These are phyloP conservation scores for Myotis vivesi DNA, from an alignment of 2,797 vertebrate genomes.

Conservation along the genomic window DNA sequence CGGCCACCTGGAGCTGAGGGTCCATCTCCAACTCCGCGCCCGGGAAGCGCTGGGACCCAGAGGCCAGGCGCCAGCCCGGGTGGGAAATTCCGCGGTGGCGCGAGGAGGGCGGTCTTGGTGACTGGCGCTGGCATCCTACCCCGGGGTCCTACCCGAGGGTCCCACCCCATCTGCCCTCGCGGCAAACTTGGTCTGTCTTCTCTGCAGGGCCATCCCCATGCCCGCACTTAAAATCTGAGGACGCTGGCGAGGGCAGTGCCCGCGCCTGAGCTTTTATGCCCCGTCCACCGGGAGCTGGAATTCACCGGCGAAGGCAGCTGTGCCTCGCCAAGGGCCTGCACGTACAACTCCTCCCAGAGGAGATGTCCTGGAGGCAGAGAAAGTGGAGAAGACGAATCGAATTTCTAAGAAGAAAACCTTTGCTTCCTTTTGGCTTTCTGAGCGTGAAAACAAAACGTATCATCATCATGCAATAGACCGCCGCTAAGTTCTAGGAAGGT, in stretches of 20 bases:
- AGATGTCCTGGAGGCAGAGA: slow-evolving; percentile 41
- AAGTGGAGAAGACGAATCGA: slow-evolving; percentile 60
- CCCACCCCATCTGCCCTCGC: neutral
- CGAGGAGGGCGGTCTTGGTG: neutral
- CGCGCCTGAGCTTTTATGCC: neutral
- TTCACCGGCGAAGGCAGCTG: slow-evolving; percentile 29
- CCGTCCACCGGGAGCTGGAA: neutral
- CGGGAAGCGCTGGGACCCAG: neutral
- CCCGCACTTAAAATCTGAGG: neutral
- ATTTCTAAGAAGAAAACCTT: slow-evolving; percentile 64
- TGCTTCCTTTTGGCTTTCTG: slow-evolving; percentile 65
- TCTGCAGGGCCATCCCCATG: neutral
- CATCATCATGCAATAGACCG: neutral
- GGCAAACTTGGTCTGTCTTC: slow-evolving; percentile 15
- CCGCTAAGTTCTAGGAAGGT: slow-evolving; percentile 47
- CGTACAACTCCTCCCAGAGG: slow-evolving; percentile 56
- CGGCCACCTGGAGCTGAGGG: neutral
- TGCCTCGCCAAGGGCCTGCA: slow-evolving; percentile 46
- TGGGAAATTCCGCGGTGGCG: neutral
- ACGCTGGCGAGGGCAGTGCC: neutral
- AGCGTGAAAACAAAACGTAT: neutral
- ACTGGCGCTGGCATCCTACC: neutral
- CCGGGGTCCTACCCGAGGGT: neutral
- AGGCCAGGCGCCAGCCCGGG: neutral
- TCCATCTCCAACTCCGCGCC: slow-evolving; percentile 26